Conservation (phyloP, 2,888 invertebrate species). For the Podotricha telesiphe region DNA sequence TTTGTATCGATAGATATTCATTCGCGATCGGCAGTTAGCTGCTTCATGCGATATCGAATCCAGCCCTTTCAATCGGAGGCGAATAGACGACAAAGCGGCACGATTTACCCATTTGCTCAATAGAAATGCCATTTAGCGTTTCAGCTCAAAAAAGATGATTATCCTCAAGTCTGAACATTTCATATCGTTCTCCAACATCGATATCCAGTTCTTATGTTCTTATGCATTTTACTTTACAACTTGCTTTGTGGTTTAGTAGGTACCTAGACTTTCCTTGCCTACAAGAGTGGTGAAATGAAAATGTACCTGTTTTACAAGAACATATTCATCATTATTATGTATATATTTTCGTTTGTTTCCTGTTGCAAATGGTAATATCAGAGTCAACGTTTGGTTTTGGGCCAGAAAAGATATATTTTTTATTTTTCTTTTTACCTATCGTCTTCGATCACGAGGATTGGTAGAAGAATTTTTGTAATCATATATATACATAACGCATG, state of each 20-base stretch:
- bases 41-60: slow-evolving; percentile 65
- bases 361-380: no score
- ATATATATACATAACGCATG: no score
- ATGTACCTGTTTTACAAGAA: slow-evolving; percentile 9
- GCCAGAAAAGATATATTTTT: no score
- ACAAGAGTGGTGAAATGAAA: slow-evolving; percentile 11
- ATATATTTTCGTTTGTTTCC: neutral
- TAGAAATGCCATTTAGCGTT: slow-evolving; percentile 67
- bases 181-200: slow-evolving; percentile 31
- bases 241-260: slow-evolving; percentile 8
- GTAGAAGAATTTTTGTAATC: no score
- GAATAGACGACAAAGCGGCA: slow-evolving; percentile 66
- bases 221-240: slow-evolving; percentile 25
- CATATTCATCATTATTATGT: neutral
- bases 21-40: slow-evolving; percentile 62
- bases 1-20: slow-evolving; percentile 65
- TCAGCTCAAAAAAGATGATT: slow-evolving; percentile 55
- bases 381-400: no score
- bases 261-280: neutral
- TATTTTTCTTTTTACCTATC: no score
- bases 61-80: slow-evolving; percentile 64
- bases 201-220: slow-evolving; percentile 27
- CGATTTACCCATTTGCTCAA: slow-evolving; percentile 63
- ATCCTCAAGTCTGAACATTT: slow-evolving; percentile 44
- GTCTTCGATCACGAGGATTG: no score